These are phyloP conservation scores for Hymenopus coronatus DNA, from an alignment of 2,888 invertebrate species.

Conservation along the genomic window DNA sequence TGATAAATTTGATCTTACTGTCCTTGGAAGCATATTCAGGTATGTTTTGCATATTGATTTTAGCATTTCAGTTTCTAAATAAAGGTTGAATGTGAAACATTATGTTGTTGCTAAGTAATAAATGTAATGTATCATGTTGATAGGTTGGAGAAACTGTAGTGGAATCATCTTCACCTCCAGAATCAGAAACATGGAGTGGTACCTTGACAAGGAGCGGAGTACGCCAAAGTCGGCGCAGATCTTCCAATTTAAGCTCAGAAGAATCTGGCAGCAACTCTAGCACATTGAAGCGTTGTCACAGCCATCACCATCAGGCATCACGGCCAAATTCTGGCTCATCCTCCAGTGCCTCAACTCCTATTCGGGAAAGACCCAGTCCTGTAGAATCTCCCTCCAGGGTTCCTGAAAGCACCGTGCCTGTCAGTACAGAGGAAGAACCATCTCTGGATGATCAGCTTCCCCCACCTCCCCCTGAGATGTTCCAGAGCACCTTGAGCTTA, in stretches of 20 bases:
- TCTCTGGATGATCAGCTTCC: conserved; percentile 48
- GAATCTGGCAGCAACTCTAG: conserved; percentile 33
- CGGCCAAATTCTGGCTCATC: conserved; percentile 21
- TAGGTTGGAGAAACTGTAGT: conserved; percentile 31
- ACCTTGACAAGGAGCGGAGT: conserved; percentile 36
- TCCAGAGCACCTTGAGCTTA: conserved; percentile 72
- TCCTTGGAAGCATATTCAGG: no score
- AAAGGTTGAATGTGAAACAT: no score
- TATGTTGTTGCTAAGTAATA: not conserved
- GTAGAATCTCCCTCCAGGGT: conserved; percentile 22
- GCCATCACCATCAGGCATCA: conserved; percentile 25
- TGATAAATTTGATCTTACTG: no score
- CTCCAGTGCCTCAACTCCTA: conserved; percentile 30
- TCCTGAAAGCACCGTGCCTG: not conserved
- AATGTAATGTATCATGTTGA: not conserved
- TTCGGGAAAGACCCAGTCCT: conserved; percentile 21
- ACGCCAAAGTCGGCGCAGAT: conserved; percentile 25
- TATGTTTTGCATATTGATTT: no score
- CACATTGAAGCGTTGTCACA: conserved; percentile 33
- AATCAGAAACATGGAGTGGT: conserved; percentile 36
- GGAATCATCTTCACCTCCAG: conserved; percentile 25
- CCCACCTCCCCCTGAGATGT: conserved; percentile 72
- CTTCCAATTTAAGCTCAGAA: conserved; percentile 14
- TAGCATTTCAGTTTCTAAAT: no score
- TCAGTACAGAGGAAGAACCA: conserved; percentile 7